A percentile compares a stretch with the other conserved stretches of the same genome.
Conservation (phyloP, 2,797 vertebrate genomes). For the Hypotaenidia okinawae region DNA sequence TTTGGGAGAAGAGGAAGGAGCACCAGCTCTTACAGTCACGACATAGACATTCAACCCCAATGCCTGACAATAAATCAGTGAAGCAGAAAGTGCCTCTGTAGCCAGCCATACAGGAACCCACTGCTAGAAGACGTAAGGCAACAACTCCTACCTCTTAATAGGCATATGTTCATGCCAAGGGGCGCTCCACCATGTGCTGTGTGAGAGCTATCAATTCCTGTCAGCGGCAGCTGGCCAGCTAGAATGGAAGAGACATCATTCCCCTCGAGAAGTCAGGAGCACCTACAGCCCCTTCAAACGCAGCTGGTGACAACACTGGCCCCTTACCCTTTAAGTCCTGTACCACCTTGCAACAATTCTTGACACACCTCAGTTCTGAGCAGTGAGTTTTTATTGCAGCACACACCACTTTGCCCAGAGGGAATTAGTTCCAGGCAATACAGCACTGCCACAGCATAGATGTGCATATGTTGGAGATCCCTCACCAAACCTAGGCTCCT, state of each 20-base stretch:
- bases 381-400: neutral
- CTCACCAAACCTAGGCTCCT: neutral
- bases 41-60: fast-evolving
- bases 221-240: neutral
- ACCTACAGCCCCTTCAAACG: neutral
- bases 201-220: fast-evolving
- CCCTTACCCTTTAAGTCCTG: neutral
- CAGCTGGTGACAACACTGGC: neutral
- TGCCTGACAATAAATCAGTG: neutral
- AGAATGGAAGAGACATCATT: neutral
- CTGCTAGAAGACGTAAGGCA: neutral
- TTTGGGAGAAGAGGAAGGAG: neutral
- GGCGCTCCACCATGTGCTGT: neutral
- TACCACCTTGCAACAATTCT: neutral
- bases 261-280: neutral
- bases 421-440: neutral
- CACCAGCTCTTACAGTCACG: neutral
- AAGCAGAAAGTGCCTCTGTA: neutral
- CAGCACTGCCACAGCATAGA: neutral
- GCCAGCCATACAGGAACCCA: neutral
- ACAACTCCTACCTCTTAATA: neutral
- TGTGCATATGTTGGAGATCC: neutral
- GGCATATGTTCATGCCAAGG: neutral
- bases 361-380: neutral
- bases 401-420: neutral